These are phyloP conservation scores for Caloenas nicobarica DNA, from an alignment of 2,113 vertebrate genomes.

Conservation along the genomic window DNA sequence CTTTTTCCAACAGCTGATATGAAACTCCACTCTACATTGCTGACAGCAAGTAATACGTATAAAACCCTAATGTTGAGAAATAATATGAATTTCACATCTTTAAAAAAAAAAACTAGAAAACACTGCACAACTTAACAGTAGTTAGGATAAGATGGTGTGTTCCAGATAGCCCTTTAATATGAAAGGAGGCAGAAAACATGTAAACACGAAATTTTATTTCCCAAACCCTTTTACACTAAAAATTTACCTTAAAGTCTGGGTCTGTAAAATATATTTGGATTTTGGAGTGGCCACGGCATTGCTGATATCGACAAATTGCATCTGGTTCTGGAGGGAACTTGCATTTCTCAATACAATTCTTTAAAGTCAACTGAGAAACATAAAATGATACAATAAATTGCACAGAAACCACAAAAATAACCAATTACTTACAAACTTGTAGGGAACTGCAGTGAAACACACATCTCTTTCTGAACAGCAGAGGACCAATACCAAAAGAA, in stretches of 20 bases:
- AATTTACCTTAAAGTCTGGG: constrained; percentile 92
- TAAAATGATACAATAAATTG: neutral
- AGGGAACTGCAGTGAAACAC: neutral
- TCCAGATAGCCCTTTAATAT: neutral
- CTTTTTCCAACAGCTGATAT: constrained; percentile 92
- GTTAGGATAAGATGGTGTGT: neutral
- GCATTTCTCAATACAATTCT: constrained; percentile 81
- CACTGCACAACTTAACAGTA: neutral
- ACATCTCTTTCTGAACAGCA: neutral
- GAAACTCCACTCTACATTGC: constrained; percentile 89
- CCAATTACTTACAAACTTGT: neutral
- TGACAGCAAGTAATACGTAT: constrained; percentile 87
- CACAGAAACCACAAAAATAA: neutral
- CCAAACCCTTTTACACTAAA: neutral
- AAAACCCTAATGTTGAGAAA: constrained; percentile 82
- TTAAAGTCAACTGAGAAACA: constrained; percentile 76
- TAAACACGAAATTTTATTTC: neutral
- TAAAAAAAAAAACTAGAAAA: neutral
- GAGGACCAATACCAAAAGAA: neutral
- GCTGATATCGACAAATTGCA: constrained; percentile 84
- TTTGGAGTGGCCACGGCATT: constrained; percentile 80
- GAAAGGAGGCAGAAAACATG: neutral
- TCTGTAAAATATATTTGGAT: constrained; percentile 90
- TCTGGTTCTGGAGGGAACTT: constrained; percentile 89
- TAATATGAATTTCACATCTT: neutral